phyloP scores from a whole-genome alignment of 1,140 invertebrate genomes.

The Reticulitermes speratus region DNA sequence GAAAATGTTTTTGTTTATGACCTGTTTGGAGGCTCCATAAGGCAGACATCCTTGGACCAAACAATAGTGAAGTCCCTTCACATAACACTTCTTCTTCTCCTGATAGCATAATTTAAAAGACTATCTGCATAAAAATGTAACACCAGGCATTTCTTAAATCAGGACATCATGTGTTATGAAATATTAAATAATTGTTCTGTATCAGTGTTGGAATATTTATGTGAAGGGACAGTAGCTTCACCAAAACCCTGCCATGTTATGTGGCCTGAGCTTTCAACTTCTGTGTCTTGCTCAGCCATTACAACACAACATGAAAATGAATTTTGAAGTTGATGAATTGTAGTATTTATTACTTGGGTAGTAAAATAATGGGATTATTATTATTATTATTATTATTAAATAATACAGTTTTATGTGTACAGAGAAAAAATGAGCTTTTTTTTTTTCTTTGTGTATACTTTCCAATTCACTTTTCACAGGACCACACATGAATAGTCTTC shows the following conservation, averaged over 20 bases:
- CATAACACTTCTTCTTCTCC: neutral
- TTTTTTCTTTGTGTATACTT: neutral
- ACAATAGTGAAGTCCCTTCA: neutral
- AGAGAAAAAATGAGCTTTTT: constrained; percentile 40
- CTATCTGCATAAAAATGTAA: neutral
- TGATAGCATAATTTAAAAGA: neutral
- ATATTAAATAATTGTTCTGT: neutral
- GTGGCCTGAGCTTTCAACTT: neutral
- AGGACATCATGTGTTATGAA: neutral
- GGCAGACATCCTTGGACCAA: constrained; percentile 14
- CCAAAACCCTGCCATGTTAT: constrained; percentile 25
- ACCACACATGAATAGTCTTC: too few species aligned
- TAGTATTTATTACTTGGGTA: constrained; percentile 58
- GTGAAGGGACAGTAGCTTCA: neutral
- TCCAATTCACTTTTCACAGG: too few species aligned
- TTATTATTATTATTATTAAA: constrained; percentile 48
- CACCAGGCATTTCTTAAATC: neutral
- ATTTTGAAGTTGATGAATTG: constrained; percentile 50
- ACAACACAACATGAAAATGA: constrained; percentile 38
- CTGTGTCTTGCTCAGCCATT: constrained; percentile 23
- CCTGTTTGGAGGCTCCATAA: neutral
- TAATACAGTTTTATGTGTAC: constrained; percentile 56
- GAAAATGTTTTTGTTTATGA: constrained; percentile 10
- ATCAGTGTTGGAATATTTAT: neutral
- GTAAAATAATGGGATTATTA: constrained; percentile 54